Conservation (phyloP, 2,888 invertebrate species). For the Cartodere bifasciata region DNA sequence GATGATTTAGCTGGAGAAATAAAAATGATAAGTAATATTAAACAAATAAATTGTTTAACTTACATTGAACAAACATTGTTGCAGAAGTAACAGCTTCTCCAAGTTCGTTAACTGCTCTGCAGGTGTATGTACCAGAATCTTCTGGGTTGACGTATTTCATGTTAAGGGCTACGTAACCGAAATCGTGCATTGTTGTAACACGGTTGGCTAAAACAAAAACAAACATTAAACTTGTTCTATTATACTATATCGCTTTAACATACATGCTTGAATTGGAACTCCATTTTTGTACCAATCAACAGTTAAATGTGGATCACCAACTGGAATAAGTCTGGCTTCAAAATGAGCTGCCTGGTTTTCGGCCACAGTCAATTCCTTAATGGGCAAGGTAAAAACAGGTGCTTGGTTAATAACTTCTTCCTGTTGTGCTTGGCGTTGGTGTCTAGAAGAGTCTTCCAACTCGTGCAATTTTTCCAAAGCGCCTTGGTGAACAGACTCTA, state of each 20-base stretch:
- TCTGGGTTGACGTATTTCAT: constrained; percentile 92
- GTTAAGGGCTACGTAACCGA: constrained; percentile 91
- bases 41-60: constrained; percentile 29
- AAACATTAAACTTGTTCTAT: constrained; percentile 3
- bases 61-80: constrained; percentile 76
- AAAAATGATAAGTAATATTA: not conserved
- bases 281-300: constrained; percentile 92
- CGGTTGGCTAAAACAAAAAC: constrained; percentile 55
- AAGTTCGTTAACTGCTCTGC: constrained; percentile 81
- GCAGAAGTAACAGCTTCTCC: constrained; percentile 94
- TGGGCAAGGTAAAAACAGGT: constrained; percentile 84
- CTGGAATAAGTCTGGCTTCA: constrained; percentile 86
- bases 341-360: constrained; percentile 91
- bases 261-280: constrained; percentile 78
- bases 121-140: constrained; percentile 94
- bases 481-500: constrained; percentile 80
- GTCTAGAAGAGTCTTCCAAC: constrained; percentile 66
- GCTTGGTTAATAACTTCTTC: constrained; percentile 77
- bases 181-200: constrained; percentile 90
- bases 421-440: constrained; percentile 57
- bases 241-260: constrained; percentile 28
- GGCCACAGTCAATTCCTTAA: constrained; percentile 71
- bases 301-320: constrained; percentile 83
- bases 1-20: constrained; percentile 63
- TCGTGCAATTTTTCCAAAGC: constrained; percentile 69